Percentiles rank a stretch among this genome's conserved stretches.
Conservation (phyloP, 2,888 invertebrate genomes). For the Drosophila phalerata region DNA sequence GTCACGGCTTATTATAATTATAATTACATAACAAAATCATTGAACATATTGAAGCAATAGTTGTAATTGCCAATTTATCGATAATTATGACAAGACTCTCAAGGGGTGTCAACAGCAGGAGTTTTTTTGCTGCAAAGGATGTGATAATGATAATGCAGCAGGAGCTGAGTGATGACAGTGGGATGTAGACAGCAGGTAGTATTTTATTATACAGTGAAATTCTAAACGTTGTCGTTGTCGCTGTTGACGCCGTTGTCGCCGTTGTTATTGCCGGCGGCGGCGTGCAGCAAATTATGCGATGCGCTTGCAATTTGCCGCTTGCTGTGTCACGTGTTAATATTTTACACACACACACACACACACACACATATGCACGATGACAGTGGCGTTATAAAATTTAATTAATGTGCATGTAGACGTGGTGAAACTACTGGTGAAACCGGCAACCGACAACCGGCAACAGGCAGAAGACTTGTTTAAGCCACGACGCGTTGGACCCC, state of each 20-base stretch:
- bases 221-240: constrained; percentile 56
- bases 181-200: constrained; percentile 15
- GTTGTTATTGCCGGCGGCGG: constrained; percentile 31
- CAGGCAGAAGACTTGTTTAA: constrained; percentile 42
- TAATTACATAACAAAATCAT: not conserved
- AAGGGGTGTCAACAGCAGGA: not conserved
- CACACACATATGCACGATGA: constrained; percentile 17
- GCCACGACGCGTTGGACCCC: constrained; percentile 20
- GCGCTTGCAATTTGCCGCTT: constrained; percentile 63
- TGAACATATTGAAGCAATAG: not conserved
- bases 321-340: constrained; percentile 68
- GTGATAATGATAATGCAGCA: not conserved
- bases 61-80: not conserved
- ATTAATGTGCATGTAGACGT: constrained; percentile 62
- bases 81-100: not conserved
- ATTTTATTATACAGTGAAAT: constrained; percentile 42
- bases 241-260: constrained; percentile 34
- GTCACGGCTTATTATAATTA: no score
- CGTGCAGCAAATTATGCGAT: constrained; percentile 68
- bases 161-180: not conserved
- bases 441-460: constrained; percentile 37
- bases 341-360: constrained; percentile 32
- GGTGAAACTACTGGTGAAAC: constrained; percentile 23
- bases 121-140: not conserved
- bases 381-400: constrained; percentile 70